phyloP scores from a whole-genome alignment of 64 coral and sea anemone genomes.

The Actinia tenebrosa region DNA sequence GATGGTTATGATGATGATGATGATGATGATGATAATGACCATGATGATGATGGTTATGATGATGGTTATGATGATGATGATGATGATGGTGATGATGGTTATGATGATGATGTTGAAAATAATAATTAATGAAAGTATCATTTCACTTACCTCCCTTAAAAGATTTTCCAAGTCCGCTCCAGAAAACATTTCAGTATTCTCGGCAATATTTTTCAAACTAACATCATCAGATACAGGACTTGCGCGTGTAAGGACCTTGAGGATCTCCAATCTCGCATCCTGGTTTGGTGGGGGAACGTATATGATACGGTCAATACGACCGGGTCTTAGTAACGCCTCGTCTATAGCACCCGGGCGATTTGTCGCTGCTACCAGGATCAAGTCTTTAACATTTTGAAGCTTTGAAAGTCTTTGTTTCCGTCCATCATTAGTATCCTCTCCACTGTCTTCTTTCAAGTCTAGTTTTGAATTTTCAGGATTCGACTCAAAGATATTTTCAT shows the following conservation, averaged over 20 bases:
- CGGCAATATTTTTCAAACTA: conserved; percentile 46
- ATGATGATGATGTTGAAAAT: too few relatives aligned
- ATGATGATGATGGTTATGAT: too few relatives aligned
- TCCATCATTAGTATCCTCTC: not conserved
- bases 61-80: too few relatives aligned
- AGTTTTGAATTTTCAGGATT: not conserved
- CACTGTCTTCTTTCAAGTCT: not conserved
- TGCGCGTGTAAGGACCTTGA: conserved; percentile 69
- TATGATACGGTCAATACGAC: conserved; percentile 83
- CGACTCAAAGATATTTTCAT: not conserved
- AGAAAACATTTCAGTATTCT: conserved; percentile 72
- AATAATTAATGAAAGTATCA: too few relatives aligned
- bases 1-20: too few relatives aligned
- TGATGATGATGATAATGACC: too few relatives aligned
- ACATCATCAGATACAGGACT: conserved; percentile 79
- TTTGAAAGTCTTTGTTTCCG: conserved; percentile 2
- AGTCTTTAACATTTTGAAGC: conserved; percentile 37
- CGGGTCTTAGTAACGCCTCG: conserved; percentile 82
- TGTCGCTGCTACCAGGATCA: conserved; percentile 87
- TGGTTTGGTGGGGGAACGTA: conserved; percentile 92
- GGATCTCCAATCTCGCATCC: conserved; percentile 80
- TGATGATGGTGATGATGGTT: too few relatives aligned
- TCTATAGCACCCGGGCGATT: conserved; percentile 90
- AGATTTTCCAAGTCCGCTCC: conserved; percentile 95
- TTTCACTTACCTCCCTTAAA: conserved; percentile 77